Base-by-base conservation (phyloP, 92 coral and sea anemone species). In the Porites lobata region DNA sequence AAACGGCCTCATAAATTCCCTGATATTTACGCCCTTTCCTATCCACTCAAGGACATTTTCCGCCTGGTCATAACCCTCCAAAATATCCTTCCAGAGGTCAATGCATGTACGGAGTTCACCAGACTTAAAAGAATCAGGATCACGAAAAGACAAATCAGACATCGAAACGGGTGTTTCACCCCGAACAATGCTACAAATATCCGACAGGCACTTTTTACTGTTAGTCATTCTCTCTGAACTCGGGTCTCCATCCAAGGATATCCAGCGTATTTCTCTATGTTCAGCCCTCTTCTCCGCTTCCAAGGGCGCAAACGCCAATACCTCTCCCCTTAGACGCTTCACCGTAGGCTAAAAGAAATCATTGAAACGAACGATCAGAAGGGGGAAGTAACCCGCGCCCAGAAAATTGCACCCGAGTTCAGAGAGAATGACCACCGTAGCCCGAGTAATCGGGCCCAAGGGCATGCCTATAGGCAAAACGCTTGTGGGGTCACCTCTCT, bases 21-120 rank as follows among this genome's bases (percentile, higher is more conserved):
- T 38, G 13, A 77, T 26, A 22, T 64, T 13, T n/a, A 87, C 88
- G 0, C 77, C 29, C 68, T 82, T 65, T 18, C 51, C 57, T 14
- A 88, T 57, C 89, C 89, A 76, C 50, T 87, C 88, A 1, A 58
- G 72, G 26, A 86, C 84, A 17, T 83, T 73, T 19, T 53, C 56
- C 7, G 56, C 47, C 68, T 17, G 70, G 20, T 76, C 67, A 2
- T 76, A 22, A 11, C 65, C 67, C 7, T 76, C 50, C 65, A 76
- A 76, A 76, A 76, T 57, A 9, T 76, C 32, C 18, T 22, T 38
- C 65, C 80, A 76, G 61, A 54, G 80, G 2, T 3, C 65, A 76
- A 76, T 54, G 13, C 50, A 69, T 20, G 47, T 53, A 22, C 84
- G 29, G 10, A 72, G 57, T 15, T 72, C 20, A 72, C 77, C 76